Conservation (phyloP, 2,888 invertebrate species). For the Lordiphosa fenestrarum region DNA sequence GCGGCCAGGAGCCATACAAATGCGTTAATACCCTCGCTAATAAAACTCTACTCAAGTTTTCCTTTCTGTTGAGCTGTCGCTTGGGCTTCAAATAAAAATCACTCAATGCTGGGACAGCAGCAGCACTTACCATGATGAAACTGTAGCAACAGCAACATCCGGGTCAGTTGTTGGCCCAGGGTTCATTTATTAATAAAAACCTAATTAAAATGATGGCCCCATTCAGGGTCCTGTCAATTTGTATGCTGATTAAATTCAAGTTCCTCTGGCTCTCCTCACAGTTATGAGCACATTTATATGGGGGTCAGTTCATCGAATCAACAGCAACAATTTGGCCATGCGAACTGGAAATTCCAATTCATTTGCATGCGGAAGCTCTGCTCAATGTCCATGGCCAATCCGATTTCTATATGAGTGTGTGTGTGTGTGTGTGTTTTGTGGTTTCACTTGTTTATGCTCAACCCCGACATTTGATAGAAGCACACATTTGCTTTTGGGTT, state of each 20-base stretch:
- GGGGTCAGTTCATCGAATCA: conserved; percentile 3
- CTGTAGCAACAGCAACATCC: neutral
- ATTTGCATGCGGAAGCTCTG: conserved; percentile 34
- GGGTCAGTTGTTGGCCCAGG: neutral
- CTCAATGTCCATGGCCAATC: conserved; percentile 11
- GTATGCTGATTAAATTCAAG: conserved; percentile 26
- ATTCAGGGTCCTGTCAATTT: conserved; percentile 30
- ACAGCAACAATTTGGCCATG: conserved; percentile 12
- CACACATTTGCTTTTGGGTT: conserved; percentile 3
- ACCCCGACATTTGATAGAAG: conserved; percentile 50
- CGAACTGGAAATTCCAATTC: conserved; percentile 14
- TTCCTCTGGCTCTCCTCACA: conserved; percentile 23
- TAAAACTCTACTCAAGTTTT: conserved; percentile 4
- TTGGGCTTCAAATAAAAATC: conserved; percentile 7
- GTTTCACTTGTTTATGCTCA: conserved; percentile 19
- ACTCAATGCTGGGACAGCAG: conserved; percentile 3
- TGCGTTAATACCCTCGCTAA: conserved; percentile 6
- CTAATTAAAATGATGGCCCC: conserved; percentile 8
- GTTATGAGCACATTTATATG: conserved; percentile 5
- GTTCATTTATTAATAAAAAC: neutral
- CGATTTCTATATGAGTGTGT: neutral
- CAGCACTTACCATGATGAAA: neutral
- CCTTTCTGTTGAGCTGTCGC: neutral
- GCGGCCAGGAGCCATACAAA: conserved; percentile 10
- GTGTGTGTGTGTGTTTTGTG: conserved; percentile 1